Conservation (phyloP, 2,113 vertebrate genomes). For the Syrrhaptes paradoxus region DNA sequence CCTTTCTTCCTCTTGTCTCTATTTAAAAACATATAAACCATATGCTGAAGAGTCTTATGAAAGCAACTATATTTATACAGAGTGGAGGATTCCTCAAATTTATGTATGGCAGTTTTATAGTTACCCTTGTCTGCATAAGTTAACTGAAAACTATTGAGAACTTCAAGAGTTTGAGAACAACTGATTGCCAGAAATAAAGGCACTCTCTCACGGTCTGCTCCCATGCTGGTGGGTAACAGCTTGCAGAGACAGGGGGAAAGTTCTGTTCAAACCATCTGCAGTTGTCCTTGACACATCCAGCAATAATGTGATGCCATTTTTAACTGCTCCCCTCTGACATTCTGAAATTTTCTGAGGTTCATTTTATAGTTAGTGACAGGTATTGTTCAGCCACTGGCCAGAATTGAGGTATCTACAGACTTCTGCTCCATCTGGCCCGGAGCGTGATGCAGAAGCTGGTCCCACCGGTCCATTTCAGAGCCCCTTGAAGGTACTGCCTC, state of each 20-base stretch:
- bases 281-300: not conserved
- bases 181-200: not conserved
- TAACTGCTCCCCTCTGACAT: not conserved
- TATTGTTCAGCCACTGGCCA: not conserved
- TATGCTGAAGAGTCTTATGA: not conserved
- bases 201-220: not conserved
- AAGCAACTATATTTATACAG: not conserved
- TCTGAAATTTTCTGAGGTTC: not conserved
- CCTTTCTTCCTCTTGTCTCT: not conserved
- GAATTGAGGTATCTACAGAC: not conserved
- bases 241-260: not conserved
- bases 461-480: not conserved
- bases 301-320: not conserved
- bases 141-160: not conserved
- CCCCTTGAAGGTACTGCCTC: not conserved
- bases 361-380: not conserved
- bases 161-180: not conserved
- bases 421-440: not conserved
- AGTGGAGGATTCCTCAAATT: not conserved
- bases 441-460: not conserved
- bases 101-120: not conserved
- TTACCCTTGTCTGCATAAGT: not conserved
- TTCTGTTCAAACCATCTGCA: not conserved
- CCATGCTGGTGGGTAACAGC: not conserved
- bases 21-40: not conserved